These are phyloP conservation scores for Nesometra sesokonis DNA, from an alignment of 35 echinoderm and acorn worm genomes.

Conservation along the genomic window DNA sequence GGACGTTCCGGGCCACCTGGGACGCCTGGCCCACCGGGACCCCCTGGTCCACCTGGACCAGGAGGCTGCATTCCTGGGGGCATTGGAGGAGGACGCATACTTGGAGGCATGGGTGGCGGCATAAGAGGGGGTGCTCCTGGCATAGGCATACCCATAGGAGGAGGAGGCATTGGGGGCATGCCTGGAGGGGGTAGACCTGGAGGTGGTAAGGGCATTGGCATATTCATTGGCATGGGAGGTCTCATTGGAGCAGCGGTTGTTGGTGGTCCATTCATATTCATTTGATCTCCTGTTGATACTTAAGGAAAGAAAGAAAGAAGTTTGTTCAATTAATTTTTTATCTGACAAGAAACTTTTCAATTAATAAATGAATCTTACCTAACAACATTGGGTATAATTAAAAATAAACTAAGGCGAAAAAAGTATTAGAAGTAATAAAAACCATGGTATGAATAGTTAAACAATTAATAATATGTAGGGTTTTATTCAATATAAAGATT, in stretches of 20 bases:
- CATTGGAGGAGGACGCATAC: slow-evolving; percentile 41
- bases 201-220: not conserved
- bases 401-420: no score
- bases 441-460: no score
- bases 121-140: slow-evolving; percentile 23
- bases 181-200: slow-evolving; percentile 14
- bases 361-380: no score
- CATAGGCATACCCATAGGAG: slow-evolving; percentile 41
- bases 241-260: not conserved
- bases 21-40: no score
- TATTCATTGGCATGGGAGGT: not conserved
- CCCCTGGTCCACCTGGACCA: no score
- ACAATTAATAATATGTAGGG: no score
- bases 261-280: not conserved
- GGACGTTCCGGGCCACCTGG: not conserved
- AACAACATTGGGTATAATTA: no score
- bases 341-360: no score
- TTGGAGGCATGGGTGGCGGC: slow-evolving; percentile 46
- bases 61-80: slow-evolving; percentile 24
- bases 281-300: not conserved
- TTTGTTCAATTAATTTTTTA: no score
- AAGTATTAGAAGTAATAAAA: no score
- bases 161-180: slow-evolving; percentile 32
- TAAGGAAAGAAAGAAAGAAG: no score
- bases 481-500: no score